Base-by-base conservation (phyloP, 2,888 invertebrate genomes). In the Dromius quadrimaculatus region DNA sequence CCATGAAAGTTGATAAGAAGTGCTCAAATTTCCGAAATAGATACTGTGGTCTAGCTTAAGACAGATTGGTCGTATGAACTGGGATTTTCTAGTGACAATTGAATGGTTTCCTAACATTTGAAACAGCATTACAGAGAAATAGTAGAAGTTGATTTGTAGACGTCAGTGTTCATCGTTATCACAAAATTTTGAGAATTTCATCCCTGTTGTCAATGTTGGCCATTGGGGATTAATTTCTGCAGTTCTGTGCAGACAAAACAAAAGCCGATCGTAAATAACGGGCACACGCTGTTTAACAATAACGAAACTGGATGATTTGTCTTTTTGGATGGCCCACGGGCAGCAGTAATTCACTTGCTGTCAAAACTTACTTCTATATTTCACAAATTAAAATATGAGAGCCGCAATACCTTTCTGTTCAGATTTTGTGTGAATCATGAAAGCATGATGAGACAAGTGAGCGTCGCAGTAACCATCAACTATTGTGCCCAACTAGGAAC, bases 341-440 rank as follows among this genome's bases (percentile, higher is more conserved):
- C 61, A 3, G 50, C 28, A 28, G 45, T 63, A 63, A 63, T 63
- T 63, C 32, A 63, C 63, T 45, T 45, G 41, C 41, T 63, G 63
- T 63, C 63, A 63, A 43, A 63, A 63, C 63, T 63, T 63, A 63
- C 45, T 63, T 63, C 45, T 63, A 63, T 63, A 45, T n/a, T n/a
- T 63, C 45, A 20, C 63, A 45, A 63, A 63, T 63, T 63, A 63
- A 63, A 63, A 63, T 63, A 23, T 41, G 62, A 62, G 23, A n/a
- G 59, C 32, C 5, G 34, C 32, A 34, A 9, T 11, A n/a, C n/a
- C n/a, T n/a, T 23, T 8, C 57, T 13, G 59, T 59, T 59, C 36
- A 20, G 20, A 59, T 13, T 36, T 36, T 28, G 59, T 59, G 59
- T 59, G 59, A 38, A 59, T 36, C 20, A 59, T 38, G 50, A 28